phyloP scores from a whole-genome alignment of 2,888 invertebrate genomes.

The Ophion ventricosus region DNA sequence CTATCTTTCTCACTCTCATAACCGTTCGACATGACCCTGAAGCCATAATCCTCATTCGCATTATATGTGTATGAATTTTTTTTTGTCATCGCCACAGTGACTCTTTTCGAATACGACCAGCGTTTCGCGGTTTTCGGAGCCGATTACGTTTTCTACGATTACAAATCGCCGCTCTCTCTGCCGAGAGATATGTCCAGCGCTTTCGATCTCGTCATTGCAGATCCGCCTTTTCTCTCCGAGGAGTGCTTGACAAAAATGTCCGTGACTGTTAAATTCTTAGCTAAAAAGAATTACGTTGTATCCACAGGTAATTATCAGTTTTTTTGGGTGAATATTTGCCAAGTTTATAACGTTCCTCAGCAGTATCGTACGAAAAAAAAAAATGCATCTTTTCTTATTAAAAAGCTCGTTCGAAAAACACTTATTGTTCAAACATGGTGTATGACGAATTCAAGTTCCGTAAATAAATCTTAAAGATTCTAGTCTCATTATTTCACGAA shows the following conservation, averaged over 20 bases:
- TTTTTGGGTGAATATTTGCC: not conserved
- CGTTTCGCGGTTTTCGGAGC: constrained; percentile 91
- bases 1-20: not conserved
- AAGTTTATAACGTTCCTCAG: no score
- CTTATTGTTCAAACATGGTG: no score
- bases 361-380: no score
- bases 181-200: constrained; percentile 85
- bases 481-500: not conserved
- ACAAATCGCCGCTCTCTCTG: constrained; percentile 90
- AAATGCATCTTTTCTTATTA: no score
- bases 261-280: constrained; percentile 89
- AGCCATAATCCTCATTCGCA: constrained; percentile 46
- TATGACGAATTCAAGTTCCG: no score
- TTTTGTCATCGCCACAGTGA: constrained; percentile 85
- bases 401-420: no score
- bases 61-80: constrained; percentile 57
- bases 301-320: constrained; percentile 89
- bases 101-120: constrained; percentile 92
- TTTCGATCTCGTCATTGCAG: constrained; percentile 94
- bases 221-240: constrained; percentile 97
- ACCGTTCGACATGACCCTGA: not conserved
- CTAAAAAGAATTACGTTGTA: constrained; percentile 91
- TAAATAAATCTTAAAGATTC: no score
- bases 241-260: constrained; percentile 95
- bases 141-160: constrained; percentile 95